Percentiles rank a stretch among this genome's conserved stretches.
Evolutionary conservation across 1,140 invertebrate genomes (phyloP).

Genomic region (Drosophila cardini): DNA sequence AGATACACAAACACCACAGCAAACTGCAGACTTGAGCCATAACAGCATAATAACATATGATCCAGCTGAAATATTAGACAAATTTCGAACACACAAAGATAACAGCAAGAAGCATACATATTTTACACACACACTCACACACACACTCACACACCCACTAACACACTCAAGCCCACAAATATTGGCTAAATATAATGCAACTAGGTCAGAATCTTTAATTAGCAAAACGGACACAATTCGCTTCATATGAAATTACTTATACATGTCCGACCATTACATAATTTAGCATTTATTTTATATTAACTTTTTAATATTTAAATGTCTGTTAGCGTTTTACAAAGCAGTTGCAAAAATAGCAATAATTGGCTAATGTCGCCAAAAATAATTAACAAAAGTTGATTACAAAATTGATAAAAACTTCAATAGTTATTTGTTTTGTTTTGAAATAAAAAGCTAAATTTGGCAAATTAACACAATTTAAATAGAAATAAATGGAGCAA

Average conservation of each 20-base stretch:
- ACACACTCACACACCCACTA: not conserved
- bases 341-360: too few relatives aligned
- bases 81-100: slow-evolving; percentile 39
- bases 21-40: slow-evolving; percentile 8
- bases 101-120: slow-evolving; percentile 8
- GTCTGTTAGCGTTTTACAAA: too few relatives aligned
- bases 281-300: not conserved
- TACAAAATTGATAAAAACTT: too few relatives aligned
- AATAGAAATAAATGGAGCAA: too few relatives aligned
- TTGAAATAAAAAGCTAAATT: too few relatives aligned
- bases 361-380: too few relatives aligned
- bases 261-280: not conserved
- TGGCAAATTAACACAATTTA: too few relatives aligned
- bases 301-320: not conserved
- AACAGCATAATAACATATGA: slow-evolving; percentile 11
- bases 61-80: slow-evolving; percentile 38
- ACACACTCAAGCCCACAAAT: not conserved
- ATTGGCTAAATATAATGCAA: not conserved
- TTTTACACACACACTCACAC: not conserved
- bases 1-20: slow-evolving; percentile 25
- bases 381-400: too few relatives aligned
- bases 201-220: slow-evolving; percentile 17
- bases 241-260: not conserved
- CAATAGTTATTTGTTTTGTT: too few relatives aligned
- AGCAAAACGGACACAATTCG: not conserved